Evolutionary conservation across 1,140 invertebrate species (phyloP).

Genomic region (Melipona quadrifasciata): DNA sequence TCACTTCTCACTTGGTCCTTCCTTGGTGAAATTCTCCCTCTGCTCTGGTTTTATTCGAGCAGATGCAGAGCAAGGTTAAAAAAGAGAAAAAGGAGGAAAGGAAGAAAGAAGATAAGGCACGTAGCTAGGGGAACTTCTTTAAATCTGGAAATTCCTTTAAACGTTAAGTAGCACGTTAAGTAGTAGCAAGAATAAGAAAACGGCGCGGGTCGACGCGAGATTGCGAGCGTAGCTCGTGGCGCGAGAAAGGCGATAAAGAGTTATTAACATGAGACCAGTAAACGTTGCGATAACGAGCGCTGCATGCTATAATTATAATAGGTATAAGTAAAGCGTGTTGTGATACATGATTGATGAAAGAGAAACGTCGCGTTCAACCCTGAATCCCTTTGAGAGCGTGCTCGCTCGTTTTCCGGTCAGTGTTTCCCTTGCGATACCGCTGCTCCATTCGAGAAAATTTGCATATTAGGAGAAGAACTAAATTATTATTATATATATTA

Average conservation of each 20-base stretch:
- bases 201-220: not conserved
- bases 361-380: not conserved
- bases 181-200: not conserved
- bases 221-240: not conserved
- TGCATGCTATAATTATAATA: conserved; percentile 3
- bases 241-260: conserved; percentile 22
- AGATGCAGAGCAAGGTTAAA: not conserved
- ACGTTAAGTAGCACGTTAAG: not conserved
- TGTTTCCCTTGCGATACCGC: not conserved
- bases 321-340: not conserved
- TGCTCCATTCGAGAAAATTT: too few species aligned
- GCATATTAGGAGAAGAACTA: too few species aligned
- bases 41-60: not conserved
- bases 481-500: too few species aligned
- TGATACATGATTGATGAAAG: conserved; percentile 43
- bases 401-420: not conserved
- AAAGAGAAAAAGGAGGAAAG: not conserved
- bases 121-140: conserved; percentile 5
- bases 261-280: conserved; percentile 33
- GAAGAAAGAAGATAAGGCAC: conserved; percentile 39
- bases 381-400: not conserved
- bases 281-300: conserved; percentile 14
- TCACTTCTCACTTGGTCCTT: not conserved
- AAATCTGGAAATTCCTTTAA: conserved; percentile 30
- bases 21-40: not conserved